Base-by-base conservation (phyloP, 1,140 invertebrate species). In the Ooceraea biroi region DNA sequence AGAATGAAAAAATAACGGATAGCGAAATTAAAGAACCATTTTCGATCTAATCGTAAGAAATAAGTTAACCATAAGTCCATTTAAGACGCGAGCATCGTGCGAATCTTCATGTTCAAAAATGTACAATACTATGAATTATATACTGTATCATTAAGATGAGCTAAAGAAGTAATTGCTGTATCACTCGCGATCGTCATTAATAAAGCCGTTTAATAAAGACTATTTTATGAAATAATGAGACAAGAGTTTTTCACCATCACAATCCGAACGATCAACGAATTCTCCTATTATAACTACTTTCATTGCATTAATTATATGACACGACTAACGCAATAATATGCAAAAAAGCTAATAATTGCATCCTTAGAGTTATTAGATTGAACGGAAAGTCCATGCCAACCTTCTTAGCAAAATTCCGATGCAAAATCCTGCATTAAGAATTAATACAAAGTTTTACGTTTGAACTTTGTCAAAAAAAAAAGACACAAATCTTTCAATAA, bases 201-300 rank as follows among this genome's bases (percentile, higher is more conserved):
- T 17, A 36, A 77, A 41, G 50, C n/a, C 2, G 4, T 77, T 65
- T 76, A 76, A 76, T 76, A 76, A 76, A 76, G 27, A 3, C 44
- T 77, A 77, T 65, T 77, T 77, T 77, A 25, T 10, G 27, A 50
- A 77, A 52, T 36, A 77, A 65, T 11, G 17, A 41, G 1, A 22
- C 48, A 22, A 41, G 30, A 19, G 61, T 48, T 46, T n/a, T 7
- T n/a, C 41, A 14, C 3, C 1, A 7, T 55, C 25, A 74, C 4
- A 12, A 8, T 46, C 30, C 27, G 61, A 46, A 46, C 25, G 17
- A 46, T 14, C 22, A 14, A 1, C 2, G 27, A 60, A 73, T 46
- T 74, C 4, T 61, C 17, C 41, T 1, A 30, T 44, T 48, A 71
- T 22, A 11, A 27, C 17, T 27, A 57, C 19, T 55, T 30, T 48